phyloP scores from a whole-genome alignment of 2,888 invertebrate genomes.

The Altica lythri region DNA sequence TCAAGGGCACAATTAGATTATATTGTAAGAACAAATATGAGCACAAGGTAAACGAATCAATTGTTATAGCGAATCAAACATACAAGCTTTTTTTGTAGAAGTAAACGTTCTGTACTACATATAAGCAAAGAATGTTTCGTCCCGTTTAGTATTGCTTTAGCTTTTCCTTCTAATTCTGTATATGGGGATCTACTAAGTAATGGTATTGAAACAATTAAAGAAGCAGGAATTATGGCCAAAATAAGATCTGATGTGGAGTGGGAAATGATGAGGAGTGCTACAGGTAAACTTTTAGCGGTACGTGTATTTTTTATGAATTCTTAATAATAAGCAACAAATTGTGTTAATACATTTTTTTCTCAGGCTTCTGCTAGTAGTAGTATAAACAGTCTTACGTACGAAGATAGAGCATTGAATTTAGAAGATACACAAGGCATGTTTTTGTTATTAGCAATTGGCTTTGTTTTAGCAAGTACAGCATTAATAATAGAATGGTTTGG shows the following conservation, averaged over 20 bases:
- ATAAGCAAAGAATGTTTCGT: constrained; percentile 77
- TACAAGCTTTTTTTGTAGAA: constrained; percentile 48
- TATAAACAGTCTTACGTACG: constrained; percentile 59
- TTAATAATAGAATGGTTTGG: constrained; percentile 74
- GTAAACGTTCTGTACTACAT: constrained; percentile 69
- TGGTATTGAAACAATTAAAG: constrained; percentile 66
- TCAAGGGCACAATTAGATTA: constrained; percentile 74
- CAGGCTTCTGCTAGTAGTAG: constrained; percentile 59
- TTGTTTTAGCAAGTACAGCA: constrained; percentile 66
- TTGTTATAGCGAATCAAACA: background rate
- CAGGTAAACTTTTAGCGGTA: constrained; percentile 69
- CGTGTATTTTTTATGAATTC: constrained; percentile 24
- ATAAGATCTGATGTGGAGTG: constrained; percentile 73
- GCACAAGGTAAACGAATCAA: constrained; percentile 60
- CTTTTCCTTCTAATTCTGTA: constrained; percentile 68
- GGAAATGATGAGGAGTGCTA: constrained; percentile 68
- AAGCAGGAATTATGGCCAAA: constrained; percentile 71
- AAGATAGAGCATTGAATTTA: constrained; percentile 75
- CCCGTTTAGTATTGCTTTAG: constrained; percentile 69
- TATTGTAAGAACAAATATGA: constrained; percentile 73
- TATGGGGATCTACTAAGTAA: constrained; percentile 66
- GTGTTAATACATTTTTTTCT: constrained; percentile 35
- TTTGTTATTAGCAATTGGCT: constrained; percentile 72
- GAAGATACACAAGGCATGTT: constrained; percentile 87
- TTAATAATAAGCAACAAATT: background rate